A percentile compares a stretch with the other conserved stretches of the same genome.
Evolutionary conservation across 2,888 invertebrate genomes (phyloP).

Genomic region (Calliopum simillimum): DNA sequence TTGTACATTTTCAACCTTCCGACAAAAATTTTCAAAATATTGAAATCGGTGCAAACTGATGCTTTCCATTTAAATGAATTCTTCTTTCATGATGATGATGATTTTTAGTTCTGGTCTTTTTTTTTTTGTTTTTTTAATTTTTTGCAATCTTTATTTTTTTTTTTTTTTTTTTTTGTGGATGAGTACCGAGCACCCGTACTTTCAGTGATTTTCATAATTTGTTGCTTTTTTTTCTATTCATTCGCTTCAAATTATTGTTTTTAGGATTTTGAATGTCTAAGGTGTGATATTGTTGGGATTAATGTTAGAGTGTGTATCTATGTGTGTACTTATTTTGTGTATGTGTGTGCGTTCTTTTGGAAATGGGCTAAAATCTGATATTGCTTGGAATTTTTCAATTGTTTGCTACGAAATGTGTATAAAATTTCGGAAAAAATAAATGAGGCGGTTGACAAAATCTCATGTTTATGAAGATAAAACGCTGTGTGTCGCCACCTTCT

Average conservation of each 20-base stretch:
- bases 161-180: constrained; percentile 22
- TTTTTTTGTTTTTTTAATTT: neutral
- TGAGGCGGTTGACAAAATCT: constrained; percentile 1
- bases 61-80: constrained; percentile 31
- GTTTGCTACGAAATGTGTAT: neutral
- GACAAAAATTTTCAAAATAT: constrained; percentile 12
- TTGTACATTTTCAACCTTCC: constrained; percentile 27
- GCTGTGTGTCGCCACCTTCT: neutral
- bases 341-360: neutral
- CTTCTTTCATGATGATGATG: constrained; percentile 12
- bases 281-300: neutral
- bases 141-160: constrained; percentile 25
- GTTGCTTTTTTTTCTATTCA: too few species aligned
- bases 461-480: constrained; percentile 1
- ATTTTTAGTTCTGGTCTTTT: too few species aligned
- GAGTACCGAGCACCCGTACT: neutral
- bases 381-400: neutral
- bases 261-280: constrained; percentile 6
- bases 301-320: neutral
- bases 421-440: constrained; percentile 2
- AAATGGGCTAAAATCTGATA: neutral
- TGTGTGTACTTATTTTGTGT: neutral
- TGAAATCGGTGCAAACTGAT: constrained; percentile 31
- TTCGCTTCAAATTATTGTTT: too few species aligned
- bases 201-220: too few species aligned